A percentile compares a stretch with the other conserved stretches of the same genome.
These are phyloP conservation scores for Azemiops feae DNA, from an alignment of 2,113 vertebrate genomes.

Conservation along the genomic window DNA sequence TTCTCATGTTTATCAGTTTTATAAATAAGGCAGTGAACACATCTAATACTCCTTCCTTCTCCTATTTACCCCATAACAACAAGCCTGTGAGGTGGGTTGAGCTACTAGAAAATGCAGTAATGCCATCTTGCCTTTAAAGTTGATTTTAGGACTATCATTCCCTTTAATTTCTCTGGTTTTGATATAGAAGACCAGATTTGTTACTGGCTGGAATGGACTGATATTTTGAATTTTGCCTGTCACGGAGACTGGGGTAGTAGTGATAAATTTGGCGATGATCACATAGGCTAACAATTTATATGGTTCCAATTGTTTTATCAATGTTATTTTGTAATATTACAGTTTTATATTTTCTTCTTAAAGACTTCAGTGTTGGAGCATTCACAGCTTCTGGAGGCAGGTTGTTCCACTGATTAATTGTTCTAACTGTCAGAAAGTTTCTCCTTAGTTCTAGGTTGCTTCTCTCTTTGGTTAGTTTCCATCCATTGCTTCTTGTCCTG, in stretches of 20 bases:
- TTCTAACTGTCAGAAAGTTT: too few relatives aligned
- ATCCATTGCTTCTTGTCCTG: too few relatives aligned
- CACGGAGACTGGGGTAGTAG: background rate
- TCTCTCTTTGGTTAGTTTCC: too few relatives aligned
- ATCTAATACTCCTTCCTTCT: background rate
- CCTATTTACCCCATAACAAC: background rate
- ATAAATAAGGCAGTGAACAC: background rate
- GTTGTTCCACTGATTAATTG: too few relatives aligned
- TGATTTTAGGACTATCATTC: background rate
- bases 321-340: background rate
- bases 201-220: background rate
- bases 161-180: background rate
- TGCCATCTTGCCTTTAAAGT: background rate
- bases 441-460: too few relatives aligned
- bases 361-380: too few relatives aligned
- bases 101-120: background rate
- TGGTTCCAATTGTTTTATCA: background rate
- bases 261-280: background rate
- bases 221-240: background rate
- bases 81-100: background rate
- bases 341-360: background rate
- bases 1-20: background rate
- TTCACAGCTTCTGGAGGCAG: too few relatives aligned
- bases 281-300: background rate
- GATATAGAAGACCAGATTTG: background rate